Percentiles rank a stretch among this genome's conserved stretches.
Evolutionary conservation across 2,113 vertebrate genomes (phyloP).

Genomic region (Upupa epops): DNA sequence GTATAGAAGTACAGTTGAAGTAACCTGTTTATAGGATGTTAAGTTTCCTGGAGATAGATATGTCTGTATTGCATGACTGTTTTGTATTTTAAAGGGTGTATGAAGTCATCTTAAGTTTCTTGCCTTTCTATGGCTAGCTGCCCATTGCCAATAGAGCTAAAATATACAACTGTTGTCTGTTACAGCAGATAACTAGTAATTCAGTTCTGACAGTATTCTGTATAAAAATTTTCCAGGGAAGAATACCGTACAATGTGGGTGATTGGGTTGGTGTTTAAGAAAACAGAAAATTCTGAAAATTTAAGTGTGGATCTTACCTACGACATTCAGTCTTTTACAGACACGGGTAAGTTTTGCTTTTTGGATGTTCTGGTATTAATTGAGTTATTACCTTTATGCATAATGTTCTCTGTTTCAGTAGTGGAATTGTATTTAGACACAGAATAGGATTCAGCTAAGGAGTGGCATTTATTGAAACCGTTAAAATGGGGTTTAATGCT

Average conservation of each 20-base stretch:
- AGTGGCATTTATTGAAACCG: neutral
- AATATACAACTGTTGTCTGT: neutral
- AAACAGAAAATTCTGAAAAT: constrained; percentile 88
- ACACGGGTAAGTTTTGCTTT: constrained; percentile 79
- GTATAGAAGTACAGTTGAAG: neutral
- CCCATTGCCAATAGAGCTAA: neutral
- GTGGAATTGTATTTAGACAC: neutral
- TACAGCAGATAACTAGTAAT: neutral
- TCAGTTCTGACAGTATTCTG: neutral
- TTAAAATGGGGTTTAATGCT: neutral
- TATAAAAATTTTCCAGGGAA: constrained; percentile 75
- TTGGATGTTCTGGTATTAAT: neutral
- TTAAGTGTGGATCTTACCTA: constrained; percentile 89
- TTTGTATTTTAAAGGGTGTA: neutral
- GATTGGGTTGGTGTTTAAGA: constrained; percentile 89
- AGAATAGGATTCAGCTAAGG: neutral
- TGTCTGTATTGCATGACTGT: neutral
- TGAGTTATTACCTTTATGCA: neutral
- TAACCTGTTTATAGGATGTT: neutral
- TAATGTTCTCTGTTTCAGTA: neutral
- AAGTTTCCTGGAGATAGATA: neutral
- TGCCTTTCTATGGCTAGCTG: neutral
- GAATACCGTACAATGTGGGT: constrained; percentile 90
- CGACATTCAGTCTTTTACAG: constrained; percentile 88
- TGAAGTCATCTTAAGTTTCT: neutral